Evolutionary conservation across 2,888 invertebrate species (phyloP).

Genomic region (Pheosia gnoma): DNA sequence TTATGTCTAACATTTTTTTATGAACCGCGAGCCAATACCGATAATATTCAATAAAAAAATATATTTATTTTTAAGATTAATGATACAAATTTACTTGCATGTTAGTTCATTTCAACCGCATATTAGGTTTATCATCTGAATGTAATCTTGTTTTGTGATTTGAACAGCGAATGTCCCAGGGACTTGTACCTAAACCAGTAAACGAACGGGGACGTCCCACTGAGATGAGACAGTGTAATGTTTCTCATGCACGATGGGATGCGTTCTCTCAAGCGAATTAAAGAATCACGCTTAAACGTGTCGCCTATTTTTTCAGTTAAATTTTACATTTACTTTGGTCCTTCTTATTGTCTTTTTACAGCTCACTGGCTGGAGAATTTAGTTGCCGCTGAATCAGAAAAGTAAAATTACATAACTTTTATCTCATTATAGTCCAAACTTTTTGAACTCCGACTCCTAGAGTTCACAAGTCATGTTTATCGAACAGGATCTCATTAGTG

Average conservation of each 20-base stretch:
- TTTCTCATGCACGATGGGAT: slow-evolving; percentile 40
- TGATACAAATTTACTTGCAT: no score
- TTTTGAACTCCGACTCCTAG: slow-evolving; percentile 41
- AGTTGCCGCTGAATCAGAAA: slow-evolving; percentile 55
- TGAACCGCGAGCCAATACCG: no score
- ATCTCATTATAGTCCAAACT: slow-evolving; percentile 61
- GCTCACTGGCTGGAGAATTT: slow-evolving; percentile 45
- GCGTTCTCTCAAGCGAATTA: slow-evolving; percentile 39
- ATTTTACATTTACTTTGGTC: slow-evolving; percentile 63
- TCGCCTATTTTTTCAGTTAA: slow-evolving; percentile 63
- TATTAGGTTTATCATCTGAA: no score
- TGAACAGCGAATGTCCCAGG: neutral
- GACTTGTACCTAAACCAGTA: neutral
- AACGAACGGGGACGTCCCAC: neutral
- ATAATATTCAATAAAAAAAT: no score
- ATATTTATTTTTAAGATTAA: no score
- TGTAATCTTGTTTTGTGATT: no score
- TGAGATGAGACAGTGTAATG: slow-evolving; percentile 8
- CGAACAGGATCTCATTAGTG: slow-evolving; percentile 34
- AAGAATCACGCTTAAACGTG: slow-evolving; percentile 58
- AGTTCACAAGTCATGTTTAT: slow-evolving; percentile 49
- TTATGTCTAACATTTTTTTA: no score
- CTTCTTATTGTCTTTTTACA: slow-evolving; percentile 59
- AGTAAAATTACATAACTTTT: slow-evolving; percentile 61
- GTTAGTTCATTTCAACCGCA: no score